Evolutionary conservation across 2,797 vertebrate species (phyloP), one percentile per base, ranked within the genome.

Genomic region (Hoplostethus atlanticus): DNA sequence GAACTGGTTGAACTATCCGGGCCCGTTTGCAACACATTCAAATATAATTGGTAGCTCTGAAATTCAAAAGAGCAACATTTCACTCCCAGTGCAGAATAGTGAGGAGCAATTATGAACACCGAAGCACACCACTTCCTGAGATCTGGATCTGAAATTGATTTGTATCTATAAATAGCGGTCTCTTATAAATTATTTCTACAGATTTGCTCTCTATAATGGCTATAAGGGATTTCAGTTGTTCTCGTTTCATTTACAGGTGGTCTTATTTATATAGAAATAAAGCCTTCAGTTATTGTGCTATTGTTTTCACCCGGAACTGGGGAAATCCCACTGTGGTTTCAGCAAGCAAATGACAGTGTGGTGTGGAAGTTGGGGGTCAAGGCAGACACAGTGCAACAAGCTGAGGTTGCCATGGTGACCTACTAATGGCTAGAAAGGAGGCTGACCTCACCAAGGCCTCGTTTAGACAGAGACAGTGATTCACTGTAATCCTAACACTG

Each of bases 341-440:
- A 69, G 61, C 7, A 16, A 73, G 72, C 21, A 72, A 78, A 57
- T 15, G 28, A 38, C 53, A 55, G 63, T 55, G 54, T 65, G 38
- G 25, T 71, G 72, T 61, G 59, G 76, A 77, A 79, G 81, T 75
- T 72, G 7, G 81, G 75, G 79, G 72, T 79, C 74, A 73, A 72
- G 52, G 64, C 42, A 46, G 12, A 47, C 46, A 16, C 68, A 80
- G 56, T 57, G 51, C 63, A 69, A 71, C 71, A 47, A 64, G 62
- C 44, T 68, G 21, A 16, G 53, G 86, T 88, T 86, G 64, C 85
- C 87, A 89, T 87, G 87, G 84, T 73, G 84, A 87, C 81, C 55
- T 61, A 13, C 68, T 72, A 58, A 47, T 17, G 54, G 28, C 36
- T 44, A 50, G 21, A 30, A 30, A 12, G 65, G 73, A 68, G 42